phyloP scores from a whole-genome alignment of 2,888 invertebrate genomes.

The Teleogryllus oceanicus region DNA sequence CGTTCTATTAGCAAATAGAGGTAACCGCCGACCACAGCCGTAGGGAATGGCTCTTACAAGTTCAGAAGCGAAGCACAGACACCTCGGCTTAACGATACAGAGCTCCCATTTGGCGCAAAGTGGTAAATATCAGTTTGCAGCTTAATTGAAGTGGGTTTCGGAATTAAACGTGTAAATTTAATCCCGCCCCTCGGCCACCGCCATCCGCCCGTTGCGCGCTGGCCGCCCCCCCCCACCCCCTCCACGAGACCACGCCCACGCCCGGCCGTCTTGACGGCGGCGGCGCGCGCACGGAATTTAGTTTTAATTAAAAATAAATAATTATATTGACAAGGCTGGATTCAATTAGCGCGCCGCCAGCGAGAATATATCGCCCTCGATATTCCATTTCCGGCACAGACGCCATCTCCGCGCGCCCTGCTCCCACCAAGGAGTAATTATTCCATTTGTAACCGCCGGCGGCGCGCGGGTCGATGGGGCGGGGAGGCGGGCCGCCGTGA shows the following conservation, averaged over 20 bases:
- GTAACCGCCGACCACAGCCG: too few species aligned
- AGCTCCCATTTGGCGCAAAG: neutral
- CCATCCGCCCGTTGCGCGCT: too few species aligned
- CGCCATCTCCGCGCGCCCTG: neutral
- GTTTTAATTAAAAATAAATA: slow-evolving; percentile 18
- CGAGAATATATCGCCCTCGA: neutral
- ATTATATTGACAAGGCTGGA: neutral
- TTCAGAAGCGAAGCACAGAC: too few species aligned
- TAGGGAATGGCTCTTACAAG: too few species aligned
- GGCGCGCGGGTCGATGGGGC: neutral
- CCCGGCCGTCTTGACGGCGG: too few species aligned
- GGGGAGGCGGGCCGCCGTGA: neutral
- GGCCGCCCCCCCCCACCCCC: too few species aligned
- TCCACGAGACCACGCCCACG: too few species aligned
- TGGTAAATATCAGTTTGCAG: slow-evolving; percentile 2
- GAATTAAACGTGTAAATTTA: slow-evolving; percentile 18
- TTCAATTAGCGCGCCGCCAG: neutral
- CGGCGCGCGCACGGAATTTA: neutral
- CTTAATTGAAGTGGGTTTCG: neutral
- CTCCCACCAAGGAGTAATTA: neutral
- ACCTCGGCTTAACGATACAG: neutral
- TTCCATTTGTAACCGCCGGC: neutral
- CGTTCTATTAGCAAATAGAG: too few species aligned
- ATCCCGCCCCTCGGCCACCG: neutral
- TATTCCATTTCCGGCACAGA: neutral